These are phyloP conservation scores for Mesocentrotus franciscanus DNA, from an alignment of 53 echinoderm and acorn worm species.

Conservation along the genomic window DNA sequence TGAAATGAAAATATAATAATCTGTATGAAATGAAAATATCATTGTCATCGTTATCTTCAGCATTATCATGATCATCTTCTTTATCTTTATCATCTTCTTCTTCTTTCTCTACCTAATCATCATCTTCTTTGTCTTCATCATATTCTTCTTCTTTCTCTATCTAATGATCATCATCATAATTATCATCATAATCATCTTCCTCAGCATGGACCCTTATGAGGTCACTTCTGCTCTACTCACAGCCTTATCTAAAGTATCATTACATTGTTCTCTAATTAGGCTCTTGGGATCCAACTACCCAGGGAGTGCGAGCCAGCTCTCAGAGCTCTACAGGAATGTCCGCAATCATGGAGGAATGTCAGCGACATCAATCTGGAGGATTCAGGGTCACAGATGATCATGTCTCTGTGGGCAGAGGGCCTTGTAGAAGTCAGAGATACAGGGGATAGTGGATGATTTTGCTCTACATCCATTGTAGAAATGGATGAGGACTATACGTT, in stretches of 20 bases:
- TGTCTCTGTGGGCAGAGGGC: constrained; percentile 85
- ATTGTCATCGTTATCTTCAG: background rate
- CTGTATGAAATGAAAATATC: background rate
- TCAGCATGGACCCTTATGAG: too few species aligned
- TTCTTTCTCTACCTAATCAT: too few species aligned
- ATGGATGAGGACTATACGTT: background rate
- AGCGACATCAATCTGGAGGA: constrained; percentile 33
- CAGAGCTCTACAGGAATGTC: constrained; percentile 53
- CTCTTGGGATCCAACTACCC: constrained; percentile 68
- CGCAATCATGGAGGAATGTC: constrained; percentile 49
- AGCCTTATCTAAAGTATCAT: background rate
- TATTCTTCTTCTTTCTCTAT: background rate
- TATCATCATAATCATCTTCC: too few species aligned
- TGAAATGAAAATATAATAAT: background rate
- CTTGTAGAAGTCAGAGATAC: constrained; percentile 64
- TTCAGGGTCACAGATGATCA: constrained; percentile 56
- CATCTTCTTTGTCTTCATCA: background rate
- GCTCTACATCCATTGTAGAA: background rate
- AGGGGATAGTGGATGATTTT: background rate
- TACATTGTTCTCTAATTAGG: background rate
- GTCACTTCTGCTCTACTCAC: background rate
- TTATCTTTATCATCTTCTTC: too few species aligned
- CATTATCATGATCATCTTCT: too few species aligned
- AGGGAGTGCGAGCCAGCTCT: constrained; percentile 57
- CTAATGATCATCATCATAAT: background rate